phyloP scores from a whole-genome alignment of 2,113 vertebrate genomes.

The Lagopus leucura region DNA sequence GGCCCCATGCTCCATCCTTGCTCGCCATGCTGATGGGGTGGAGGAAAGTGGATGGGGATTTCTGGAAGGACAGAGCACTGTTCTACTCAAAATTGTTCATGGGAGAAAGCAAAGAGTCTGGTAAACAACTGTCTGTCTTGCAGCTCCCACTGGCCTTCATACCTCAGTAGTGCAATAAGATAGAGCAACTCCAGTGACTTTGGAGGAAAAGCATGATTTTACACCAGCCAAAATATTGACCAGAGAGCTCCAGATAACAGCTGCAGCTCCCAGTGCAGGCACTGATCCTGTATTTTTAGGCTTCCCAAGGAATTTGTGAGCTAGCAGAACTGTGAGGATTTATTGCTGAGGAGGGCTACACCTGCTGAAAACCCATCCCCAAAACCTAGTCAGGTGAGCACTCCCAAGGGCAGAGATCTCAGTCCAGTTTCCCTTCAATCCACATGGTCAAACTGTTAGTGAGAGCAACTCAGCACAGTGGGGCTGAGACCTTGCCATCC shows the following conservation, averaged over 20 bases:
- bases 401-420: background rate
- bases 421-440: background rate
- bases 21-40: accelerated
- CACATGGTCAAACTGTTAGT: accelerated
- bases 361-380: background rate
- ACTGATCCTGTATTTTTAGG: background rate
- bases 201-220: background rate
- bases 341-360: background rate
- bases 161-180: background rate
- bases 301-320: background rate
- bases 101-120: background rate
- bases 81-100: background rate
- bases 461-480: background rate
- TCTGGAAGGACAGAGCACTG: background rate
- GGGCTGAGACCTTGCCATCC: background rate
- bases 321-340: background rate
- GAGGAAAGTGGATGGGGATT: background rate
- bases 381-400: background rate
- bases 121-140: background rate
- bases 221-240: background rate
- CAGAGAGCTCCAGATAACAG: background rate
- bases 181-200: background rate
- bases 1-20: accelerated
- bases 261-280: background rate
- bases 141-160: background rate